A percentile compares a stretch with the other conserved stretches of the same genome.
Evolutionary conservation across 2,888 invertebrate species (phyloP).

Genomic region (Scaptomyza caliginosa): DNA sequence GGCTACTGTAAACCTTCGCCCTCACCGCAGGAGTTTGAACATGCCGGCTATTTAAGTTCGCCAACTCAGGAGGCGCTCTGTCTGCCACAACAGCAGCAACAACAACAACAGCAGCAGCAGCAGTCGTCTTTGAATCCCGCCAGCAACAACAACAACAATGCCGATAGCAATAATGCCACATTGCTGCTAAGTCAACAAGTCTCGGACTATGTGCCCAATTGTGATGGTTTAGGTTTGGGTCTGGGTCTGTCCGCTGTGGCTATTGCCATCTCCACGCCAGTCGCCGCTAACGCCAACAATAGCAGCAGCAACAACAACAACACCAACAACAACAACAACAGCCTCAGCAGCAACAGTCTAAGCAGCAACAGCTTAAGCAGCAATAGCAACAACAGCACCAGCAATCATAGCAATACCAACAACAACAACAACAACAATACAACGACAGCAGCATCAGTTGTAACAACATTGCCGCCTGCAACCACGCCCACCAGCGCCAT

Average conservation of each 20-base stretch:
- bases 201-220: conserved; percentile 69
- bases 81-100: conserved; percentile 61
- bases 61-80: conserved; percentile 80
- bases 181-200: conserved; percentile 56
- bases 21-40: conserved; percentile 81
- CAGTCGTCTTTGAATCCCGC: conserved; percentile 53
- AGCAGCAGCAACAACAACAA: conserved; percentile 33
- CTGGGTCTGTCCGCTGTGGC: conserved; percentile 31
- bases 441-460: conserved; percentile 8
- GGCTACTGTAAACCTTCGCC: conserved; percentile 84
- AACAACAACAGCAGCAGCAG: conserved; percentile 47
- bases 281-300: conserved; percentile 14
- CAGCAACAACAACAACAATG: conserved; percentile 58
- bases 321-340: conserved; percentile 40
- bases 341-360: conserved; percentile 4
- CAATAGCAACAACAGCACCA: conserved; percentile 14
- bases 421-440: conserved; percentile 7
- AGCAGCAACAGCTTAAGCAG: conserved; percentile 15
- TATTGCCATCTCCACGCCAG: conserved; percentile 44
- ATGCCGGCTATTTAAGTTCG: conserved; percentile 81
- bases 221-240: conserved; percentile 56
- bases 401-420: conserved; percentile 16
- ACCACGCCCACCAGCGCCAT: conserved; percentile 79
- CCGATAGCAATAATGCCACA: conserved; percentile 42
- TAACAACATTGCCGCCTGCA: conserved; percentile 21